Conservation (phyloP, 2,888 invertebrate genomes). For the Synergus itoensis region DNA sequence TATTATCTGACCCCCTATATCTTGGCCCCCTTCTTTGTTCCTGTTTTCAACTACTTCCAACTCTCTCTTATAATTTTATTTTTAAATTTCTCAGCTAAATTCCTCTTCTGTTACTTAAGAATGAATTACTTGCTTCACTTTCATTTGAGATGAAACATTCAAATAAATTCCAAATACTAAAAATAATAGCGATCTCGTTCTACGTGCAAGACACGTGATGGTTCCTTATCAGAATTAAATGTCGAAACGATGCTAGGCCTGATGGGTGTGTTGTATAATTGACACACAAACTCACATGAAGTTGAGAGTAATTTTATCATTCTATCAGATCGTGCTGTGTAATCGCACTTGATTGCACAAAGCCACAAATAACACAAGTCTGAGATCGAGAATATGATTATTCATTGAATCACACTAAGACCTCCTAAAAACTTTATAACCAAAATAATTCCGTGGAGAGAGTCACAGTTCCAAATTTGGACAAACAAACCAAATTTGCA, state of each 20-base stretch:
- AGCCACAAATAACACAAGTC: too few relatives aligned
- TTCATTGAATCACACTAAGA: too few relatives aligned
- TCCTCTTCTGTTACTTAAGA: too few relatives aligned
- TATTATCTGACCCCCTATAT: slow-evolving; percentile 19
- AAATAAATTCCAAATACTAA: too few relatives aligned
- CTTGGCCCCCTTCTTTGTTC: too few relatives aligned
- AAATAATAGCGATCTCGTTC: neutral
- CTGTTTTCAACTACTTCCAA: neutral
- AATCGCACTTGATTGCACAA: neutral
- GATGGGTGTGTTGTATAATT: neutral
- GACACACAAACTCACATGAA: neutral
- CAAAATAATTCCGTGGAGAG: neutral
- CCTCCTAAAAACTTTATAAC: neutral
- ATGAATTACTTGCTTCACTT: too few relatives aligned
- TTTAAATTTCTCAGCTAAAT: neutral
- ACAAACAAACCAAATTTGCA: neutral
- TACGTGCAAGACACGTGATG: slow-evolving; percentile 11
- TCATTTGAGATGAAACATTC: too few relatives aligned
- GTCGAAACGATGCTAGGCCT: neutral
- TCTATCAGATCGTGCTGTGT: neutral
- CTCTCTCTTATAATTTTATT: neutral
- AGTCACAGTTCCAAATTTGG: neutral
- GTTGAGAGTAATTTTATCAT: neutral
- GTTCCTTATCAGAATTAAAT: slow-evolving; percentile 1
- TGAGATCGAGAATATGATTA: neutral